Evolutionary conservation across 2,797 vertebrate genomes (phyloP).

Genomic region (Tapera naevia): DNA sequence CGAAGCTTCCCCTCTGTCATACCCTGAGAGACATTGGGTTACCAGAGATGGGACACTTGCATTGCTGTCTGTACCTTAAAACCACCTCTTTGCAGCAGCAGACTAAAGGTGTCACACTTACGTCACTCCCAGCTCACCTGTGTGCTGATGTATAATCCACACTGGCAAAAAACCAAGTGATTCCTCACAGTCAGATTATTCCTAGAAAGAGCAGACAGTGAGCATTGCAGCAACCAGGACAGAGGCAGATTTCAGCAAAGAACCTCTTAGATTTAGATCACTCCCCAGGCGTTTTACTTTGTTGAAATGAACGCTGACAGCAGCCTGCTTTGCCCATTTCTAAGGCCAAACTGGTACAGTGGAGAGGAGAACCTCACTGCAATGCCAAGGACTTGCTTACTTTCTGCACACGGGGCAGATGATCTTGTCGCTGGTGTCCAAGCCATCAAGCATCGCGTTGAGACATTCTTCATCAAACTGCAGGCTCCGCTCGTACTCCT

Average conservation of each 20-base stretch:
- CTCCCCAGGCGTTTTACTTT: not conserved
- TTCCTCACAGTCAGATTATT: slow-evolving; percentile 83
- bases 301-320: not conserved
- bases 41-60: not conserved
- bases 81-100: not conserved
- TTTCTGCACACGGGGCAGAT: slow-evolving; percentile 89
- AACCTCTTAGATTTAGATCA: accelerated
- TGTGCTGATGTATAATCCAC: slow-evolving; percentile 87
- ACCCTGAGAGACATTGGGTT: not conserved
- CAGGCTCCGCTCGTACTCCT: slow-evolving; percentile 85
- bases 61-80: not conserved
- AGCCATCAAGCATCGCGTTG: slow-evolving; percentile 80
- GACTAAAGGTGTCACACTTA: no score
- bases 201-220: slow-evolving; percentile 68
- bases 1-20: slow-evolving; percentile 80
- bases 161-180: slow-evolving; percentile 82
- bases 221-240: not conserved
- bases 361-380: not conserved
- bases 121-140: slow-evolving; percentile 71
- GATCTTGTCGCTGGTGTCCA: slow-evolving; percentile 77
- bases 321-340: not conserved
- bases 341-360: not conserved
- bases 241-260: not conserved
- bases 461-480: slow-evolving; percentile 88
- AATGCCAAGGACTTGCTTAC: slow-evolving; percentile 73